Percentiles rank a stretch among this genome's conserved stretches.
These are phyloP conservation scores for Ara ararauna DNA, from an alignment of 2,797 vertebrate species.

Conservation along the genomic window DNA sequence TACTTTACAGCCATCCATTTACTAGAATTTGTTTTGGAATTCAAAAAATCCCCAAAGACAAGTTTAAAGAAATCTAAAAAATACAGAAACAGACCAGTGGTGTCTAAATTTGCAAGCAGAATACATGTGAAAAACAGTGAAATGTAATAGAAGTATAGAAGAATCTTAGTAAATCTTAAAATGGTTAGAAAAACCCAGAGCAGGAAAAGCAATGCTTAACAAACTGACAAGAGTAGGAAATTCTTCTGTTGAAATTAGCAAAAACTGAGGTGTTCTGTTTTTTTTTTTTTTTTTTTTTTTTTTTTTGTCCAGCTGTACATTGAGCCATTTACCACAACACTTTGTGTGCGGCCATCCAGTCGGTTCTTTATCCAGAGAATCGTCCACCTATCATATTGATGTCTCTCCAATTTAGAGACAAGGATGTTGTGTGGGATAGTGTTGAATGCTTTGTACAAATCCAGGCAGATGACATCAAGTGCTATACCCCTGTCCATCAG, in stretches of 20 bases:
- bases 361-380: no score
- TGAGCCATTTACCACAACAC: no score
- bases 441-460: no score
- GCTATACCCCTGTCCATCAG: no score
- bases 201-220: not conserved
- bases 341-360: no score
- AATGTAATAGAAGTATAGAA: not conserved
- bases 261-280: not conserved
- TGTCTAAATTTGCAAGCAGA: not conserved
- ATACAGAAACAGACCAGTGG: not conserved
- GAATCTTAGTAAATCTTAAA: not conserved
- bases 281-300: not conserved
- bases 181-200: not conserved
- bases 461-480: no score
- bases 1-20: not conserved
- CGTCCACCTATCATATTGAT: no score
- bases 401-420: no score
- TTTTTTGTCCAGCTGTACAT: not conserved
- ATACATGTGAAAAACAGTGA: not conserved
- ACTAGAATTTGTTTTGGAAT: not conserved
- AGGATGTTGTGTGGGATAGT: no score
- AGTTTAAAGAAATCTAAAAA: not conserved
- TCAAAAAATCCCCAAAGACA: not conserved
- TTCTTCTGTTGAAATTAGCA: not conserved
- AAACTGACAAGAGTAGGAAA: rapidly evolving